Percentiles rank a stretch among this genome's conserved stretches.
Evolutionary conservation across 2,797 vertebrate genomes (phyloP).

Genomic region (Bucorvus abyssinicus): DNA sequence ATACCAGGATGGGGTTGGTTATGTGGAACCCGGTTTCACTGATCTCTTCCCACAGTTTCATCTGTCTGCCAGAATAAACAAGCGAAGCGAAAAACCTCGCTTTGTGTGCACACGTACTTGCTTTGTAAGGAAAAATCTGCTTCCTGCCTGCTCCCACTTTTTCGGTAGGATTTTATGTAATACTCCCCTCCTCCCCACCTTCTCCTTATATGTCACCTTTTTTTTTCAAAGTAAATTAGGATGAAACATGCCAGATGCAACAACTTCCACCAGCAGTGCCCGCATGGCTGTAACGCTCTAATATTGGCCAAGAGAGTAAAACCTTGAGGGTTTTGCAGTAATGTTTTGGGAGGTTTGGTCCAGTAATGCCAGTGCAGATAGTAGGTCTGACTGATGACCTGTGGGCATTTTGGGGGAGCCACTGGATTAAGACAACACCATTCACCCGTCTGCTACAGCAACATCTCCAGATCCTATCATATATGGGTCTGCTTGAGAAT

Average conservation of each 20-base stretch:
- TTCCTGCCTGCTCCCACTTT: constrained; percentile 5
- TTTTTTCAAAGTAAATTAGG: background rate
- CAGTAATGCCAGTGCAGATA: background rate
- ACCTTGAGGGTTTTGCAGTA: background rate
- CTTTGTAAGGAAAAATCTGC: constrained; percentile 17
- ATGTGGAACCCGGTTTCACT: background rate
- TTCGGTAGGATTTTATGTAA: background rate
- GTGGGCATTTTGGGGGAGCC: background rate
- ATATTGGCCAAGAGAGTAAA: background rate
- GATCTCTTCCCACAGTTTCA: constrained; percentile 3
- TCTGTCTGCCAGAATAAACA: constrained; percentile 3
- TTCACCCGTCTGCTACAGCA: background rate
- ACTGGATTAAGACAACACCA: background rate
- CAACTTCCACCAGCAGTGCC: background rate
- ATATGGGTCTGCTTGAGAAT: background rate
- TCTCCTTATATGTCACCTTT: background rate
- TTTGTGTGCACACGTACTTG: background rate
- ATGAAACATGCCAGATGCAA: background rate
- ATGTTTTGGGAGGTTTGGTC: background rate
- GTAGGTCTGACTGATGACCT: background rate
- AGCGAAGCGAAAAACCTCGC: background rate
- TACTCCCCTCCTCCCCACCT: background rate
- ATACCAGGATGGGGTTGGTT: background rate
- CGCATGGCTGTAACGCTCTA: accelerated
- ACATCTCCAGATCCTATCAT: background rate